phyloP scores from a whole-genome alignment of 2,888 invertebrate genomes.

The Agrochola litura region DNA sequence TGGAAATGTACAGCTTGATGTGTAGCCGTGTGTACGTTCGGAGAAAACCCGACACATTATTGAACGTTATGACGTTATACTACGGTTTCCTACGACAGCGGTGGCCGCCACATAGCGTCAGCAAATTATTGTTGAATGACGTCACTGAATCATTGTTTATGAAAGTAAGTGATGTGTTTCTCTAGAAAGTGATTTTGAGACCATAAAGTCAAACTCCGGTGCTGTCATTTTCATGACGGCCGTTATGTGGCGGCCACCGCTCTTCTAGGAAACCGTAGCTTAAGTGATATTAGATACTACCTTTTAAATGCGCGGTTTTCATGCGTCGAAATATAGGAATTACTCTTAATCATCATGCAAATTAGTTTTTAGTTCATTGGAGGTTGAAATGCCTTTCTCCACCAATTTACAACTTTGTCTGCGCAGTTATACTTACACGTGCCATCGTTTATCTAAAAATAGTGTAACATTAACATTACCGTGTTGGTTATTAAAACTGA shows the following conservation, averaged over 20 bases:
- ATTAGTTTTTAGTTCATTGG: conserved; percentile 29
- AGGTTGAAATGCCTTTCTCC: background rate
- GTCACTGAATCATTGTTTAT: background rate
- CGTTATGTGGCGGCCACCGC: background rate
- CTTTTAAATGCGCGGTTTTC: background rate
- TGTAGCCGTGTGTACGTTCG: no score
- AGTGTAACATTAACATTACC: background rate
- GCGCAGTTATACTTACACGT: conserved; percentile 10
- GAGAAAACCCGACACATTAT: background rate
- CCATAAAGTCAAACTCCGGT: background rate
- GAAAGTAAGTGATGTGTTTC: background rate
- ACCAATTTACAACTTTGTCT: background rate
- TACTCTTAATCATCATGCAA: conserved; percentile 9
- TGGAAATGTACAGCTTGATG: no score
- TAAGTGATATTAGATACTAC: background rate
- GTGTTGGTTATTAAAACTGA: background rate
- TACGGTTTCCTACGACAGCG: background rate
- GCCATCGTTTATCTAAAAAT: conserved; percentile 7
- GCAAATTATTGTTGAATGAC: background rate
- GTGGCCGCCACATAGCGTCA: background rate
- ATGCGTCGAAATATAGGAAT: background rate
- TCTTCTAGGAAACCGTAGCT: background rate
- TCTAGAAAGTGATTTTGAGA: background rate
- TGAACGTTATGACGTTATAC: no score
- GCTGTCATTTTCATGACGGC: background rate